phyloP scores from a whole-genome alignment of 2,113 vertebrate genomes.

The Aythya baeri region DNA sequence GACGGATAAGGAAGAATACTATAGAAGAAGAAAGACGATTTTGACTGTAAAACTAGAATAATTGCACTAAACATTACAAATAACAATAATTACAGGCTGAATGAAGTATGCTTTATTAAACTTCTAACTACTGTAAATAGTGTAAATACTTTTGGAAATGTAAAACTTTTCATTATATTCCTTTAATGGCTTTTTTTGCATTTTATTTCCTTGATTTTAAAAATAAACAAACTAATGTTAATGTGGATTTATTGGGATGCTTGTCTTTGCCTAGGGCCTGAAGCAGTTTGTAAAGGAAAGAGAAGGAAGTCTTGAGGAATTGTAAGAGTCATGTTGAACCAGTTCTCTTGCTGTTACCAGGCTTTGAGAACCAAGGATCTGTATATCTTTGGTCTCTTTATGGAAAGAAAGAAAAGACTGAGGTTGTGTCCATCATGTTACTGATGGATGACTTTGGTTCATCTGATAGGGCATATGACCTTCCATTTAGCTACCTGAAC shows the following conservation, averaged over 20 bases:
- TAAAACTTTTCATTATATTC: neutral
- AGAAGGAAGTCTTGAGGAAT: neutral
- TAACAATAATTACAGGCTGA: neutral
- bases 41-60: slow-evolving; percentile 6
- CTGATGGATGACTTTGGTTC: neutral
- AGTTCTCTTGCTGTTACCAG: neutral
- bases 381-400: neutral
- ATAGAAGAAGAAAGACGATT: neutral
- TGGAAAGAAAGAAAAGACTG: neutral
- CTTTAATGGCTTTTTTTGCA: neutral
- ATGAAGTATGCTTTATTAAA: neutral
- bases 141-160: neutral
- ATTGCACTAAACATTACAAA: neutral
- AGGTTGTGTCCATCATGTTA: neutral
- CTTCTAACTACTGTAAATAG: neutral
- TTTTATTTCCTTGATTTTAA: neutral
- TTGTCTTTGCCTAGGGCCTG: neutral
- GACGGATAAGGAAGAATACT: neutral
- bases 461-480: neutral
- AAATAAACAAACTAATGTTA: neutral
- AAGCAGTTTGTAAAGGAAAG: neutral
- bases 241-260: neutral
- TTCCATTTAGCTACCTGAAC: neutral
- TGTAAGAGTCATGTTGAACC: too few relatives aligned
- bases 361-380: neutral